A percentile compares a stretch with the other conserved stretches of the same genome.
These are phyloP conservation scores for Eristalis arbustorum DNA, from an alignment of 2,888 invertebrate genomes.

Conservation along the genomic window DNA sequence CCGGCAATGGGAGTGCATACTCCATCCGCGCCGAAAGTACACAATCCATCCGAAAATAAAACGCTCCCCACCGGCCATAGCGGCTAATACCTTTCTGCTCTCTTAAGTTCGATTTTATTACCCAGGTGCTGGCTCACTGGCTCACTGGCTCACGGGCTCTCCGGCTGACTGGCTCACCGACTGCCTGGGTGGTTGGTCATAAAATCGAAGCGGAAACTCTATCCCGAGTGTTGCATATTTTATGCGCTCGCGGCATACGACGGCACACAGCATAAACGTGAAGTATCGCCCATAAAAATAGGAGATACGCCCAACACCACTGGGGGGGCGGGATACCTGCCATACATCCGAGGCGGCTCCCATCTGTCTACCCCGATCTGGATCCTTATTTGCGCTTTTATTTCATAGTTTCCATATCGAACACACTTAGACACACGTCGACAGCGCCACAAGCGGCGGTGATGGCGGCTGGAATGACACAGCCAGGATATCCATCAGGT, in stretches of 20 bases:
- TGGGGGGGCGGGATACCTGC: constrained; percentile 18
- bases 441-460: neutral
- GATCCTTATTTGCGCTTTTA: constrained; percentile 27
- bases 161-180: neutral
- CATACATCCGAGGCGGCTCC: neutral
- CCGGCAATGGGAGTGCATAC: constrained; percentile 56
- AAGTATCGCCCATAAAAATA: constrained; percentile 59
- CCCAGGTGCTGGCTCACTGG: constrained; percentile 42
- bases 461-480: no score
- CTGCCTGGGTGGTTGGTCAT: constrained; percentile 9
- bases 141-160: neutral
- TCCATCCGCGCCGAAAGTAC: neutral
- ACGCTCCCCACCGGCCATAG: constrained; percentile 51
- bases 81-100: constrained; percentile 61
- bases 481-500: neutral
- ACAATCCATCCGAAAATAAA: constrained; percentile 26
- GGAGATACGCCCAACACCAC: constrained; percentile 39
- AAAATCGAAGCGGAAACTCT: constrained; percentile 51
- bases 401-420: constrained; percentile 50
- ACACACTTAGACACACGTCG: constrained; percentile 48
- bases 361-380: constrained; percentile 4
- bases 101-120: constrained; percentile 70
- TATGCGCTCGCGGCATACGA: constrained; percentile 42
- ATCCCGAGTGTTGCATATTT: constrained; percentile 66
- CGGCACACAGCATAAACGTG: constrained; percentile 52